phyloP scores from a whole-genome alignment of 2,113 vertebrate species.

The Rhinoderma darwinii region DNA sequence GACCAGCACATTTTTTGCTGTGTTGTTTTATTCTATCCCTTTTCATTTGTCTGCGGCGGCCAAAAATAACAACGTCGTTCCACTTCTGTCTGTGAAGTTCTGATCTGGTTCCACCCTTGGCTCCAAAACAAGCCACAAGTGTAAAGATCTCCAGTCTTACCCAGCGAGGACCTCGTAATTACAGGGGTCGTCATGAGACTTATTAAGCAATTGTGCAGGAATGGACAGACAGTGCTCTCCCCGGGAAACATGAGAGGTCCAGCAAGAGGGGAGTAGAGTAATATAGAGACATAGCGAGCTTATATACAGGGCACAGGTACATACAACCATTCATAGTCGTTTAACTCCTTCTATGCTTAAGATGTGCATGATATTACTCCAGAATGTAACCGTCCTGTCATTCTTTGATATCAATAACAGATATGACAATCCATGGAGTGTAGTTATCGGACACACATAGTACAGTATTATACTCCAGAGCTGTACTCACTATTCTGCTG shows the following conservation, averaged over 20 bases:
- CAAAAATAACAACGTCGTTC: neutral
- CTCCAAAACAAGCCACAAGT: constrained; percentile 12
- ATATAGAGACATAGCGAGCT: neutral
- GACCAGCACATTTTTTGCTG: constrained; percentile 1
- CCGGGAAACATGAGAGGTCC: neutral
- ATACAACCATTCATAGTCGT: neutral
- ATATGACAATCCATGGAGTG: no score
- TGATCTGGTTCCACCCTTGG: constrained; percentile 42
- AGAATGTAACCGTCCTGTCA: no score
- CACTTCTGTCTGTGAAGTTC: neutral
- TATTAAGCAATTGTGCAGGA: neutral
- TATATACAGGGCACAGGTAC: neutral
- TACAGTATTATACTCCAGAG: no score
- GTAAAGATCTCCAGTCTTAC: constrained; percentile 4
- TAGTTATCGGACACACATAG: no score
- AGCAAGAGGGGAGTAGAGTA: neutral
- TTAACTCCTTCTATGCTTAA: neutral
- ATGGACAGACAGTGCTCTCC: neutral
- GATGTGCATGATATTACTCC: no score
- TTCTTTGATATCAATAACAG: no score
- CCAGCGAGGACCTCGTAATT: neutral
- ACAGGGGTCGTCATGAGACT: neutral
- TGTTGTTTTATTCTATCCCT: neutral
- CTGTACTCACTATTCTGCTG: no score
- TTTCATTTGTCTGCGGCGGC: neutral